phyloP scores from a whole-genome alignment of 2,888 invertebrate genomes.

The Venustoraphidia nigricollis region DNA sequence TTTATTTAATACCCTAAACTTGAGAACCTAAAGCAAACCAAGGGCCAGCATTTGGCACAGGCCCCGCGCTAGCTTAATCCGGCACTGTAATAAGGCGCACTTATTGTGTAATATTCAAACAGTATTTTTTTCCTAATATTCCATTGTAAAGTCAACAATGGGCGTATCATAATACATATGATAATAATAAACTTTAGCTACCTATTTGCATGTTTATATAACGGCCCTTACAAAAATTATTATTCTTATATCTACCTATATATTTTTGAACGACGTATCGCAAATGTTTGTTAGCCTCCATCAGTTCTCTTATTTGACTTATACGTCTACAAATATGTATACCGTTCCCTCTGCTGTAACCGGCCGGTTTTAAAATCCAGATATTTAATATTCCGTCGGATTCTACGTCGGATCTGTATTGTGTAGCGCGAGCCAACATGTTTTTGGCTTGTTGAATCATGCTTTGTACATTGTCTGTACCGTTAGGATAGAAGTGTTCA shows the following conservation, averaged over 20 bases:
- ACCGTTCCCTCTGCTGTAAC: slow-evolving; percentile 67
- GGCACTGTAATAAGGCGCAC: too few species aligned
- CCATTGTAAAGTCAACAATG: too few species aligned
- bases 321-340: slow-evolving; percentile 65
- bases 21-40: too few species aligned
- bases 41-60: too few species aligned
- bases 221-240: too few species aligned
- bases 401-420: slow-evolving; percentile 42
- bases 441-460: slow-evolving; percentile 33
- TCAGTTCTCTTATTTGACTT: slow-evolving; percentile 49
- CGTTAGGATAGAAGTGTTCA: slow-evolving; percentile 28
- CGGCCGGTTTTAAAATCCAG: slow-evolving; percentile 82
- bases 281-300: slow-evolving; percentile 36
- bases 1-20: too few species aligned
- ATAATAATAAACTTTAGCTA: too few species aligned
- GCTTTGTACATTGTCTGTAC: slow-evolving; percentile 21
- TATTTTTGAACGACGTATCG: slow-evolving; percentile 82
- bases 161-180: too few species aligned
- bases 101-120: too few species aligned
- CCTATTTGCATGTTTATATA: too few species aligned
- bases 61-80: too few species aligned
- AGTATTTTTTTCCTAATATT: too few species aligned
- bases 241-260: slow-evolving; percentile 42
- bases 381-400: slow-evolving; percentile 71
- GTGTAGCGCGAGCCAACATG: slow-evolving; percentile 40